Base-by-base conservation (phyloP, 2,113 vertebrate species). In the Pterocles gutturalis region DNA sequence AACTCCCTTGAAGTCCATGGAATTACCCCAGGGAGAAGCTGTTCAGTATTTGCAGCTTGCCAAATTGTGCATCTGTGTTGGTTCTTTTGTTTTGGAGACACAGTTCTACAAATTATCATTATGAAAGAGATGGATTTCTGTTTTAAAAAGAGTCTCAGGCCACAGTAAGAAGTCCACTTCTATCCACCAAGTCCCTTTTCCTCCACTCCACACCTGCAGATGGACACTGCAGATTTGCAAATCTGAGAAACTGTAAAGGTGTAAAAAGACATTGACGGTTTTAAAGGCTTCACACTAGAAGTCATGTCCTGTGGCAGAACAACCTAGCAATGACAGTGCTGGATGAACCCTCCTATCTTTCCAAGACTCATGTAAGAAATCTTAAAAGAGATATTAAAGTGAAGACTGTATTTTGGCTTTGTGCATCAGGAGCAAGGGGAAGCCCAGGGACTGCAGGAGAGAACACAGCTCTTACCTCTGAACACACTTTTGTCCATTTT, bases 31-130 rank as follows among this genome's bases (percentile, higher is more conserved):
- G 38, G 60, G 83, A 95, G 58, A 91, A 78, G 87, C 85, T 90
- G 33, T 71, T 93, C 70, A 78, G 57, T 58, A 66, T 87, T 71
- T 75, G 61, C 19, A 2, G 43, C 76, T 88, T 96, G 96, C 87
- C 96, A 95, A 90, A 70, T 22, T 28, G 49, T 96, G 84, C 94
- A 92, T 96, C 93, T 95, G 93, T 96, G 81, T 89, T 96, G 84
- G 79, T 88, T 93, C 70, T 92, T 96, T 92, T 92, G 90, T 95
- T 95, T 96, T 96, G 88, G 87, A 96, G 91, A 96, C 72, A 94
- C 31, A 41, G 48, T 71, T 94, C 85, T 78, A 93, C 65, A 75
- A 91, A 83, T 89, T 71, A 85, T 55, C 10, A 7, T 87, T 75
- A 89, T 55, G 48, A 80, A 82, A 83, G 43, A 82, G 36, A 81